phyloP scores from a whole-genome alignment of 2,797 vertebrate genomes.

The Podargus strigoides region DNA sequence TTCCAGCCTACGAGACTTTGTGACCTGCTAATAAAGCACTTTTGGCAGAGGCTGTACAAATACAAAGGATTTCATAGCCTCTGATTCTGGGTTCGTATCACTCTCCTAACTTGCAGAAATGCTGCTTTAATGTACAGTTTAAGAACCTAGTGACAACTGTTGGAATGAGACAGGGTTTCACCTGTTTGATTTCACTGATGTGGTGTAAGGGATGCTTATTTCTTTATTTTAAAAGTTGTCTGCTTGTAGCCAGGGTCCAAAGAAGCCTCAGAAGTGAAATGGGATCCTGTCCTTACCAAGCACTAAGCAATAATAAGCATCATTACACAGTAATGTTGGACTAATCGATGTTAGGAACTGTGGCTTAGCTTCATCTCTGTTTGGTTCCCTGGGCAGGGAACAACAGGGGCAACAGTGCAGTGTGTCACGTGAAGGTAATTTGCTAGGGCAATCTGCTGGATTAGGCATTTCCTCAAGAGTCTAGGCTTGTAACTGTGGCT shows the following conservation, averaged over 20 bases:
- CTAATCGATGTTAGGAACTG: not conserved
- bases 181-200: not conserved
- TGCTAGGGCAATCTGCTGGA: not conserved
- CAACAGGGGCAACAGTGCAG: not conserved
- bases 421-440: not conserved
- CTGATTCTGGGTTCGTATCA: not conserved
- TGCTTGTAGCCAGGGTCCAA: not conserved
- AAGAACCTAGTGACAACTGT: not conserved
- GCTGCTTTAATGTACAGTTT: not conserved
- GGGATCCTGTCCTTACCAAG: not conserved
- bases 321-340: not conserved
- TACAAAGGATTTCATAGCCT: slow-evolving; percentile 34
- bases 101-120: not conserved
- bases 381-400: not conserved
- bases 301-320: not conserved
- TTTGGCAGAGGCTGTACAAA: slow-evolving; percentile 59
- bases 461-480: not conserved
- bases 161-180: not conserved
- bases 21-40: slow-evolving; percentile 63
- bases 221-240: not conserved
- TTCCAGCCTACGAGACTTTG: slow-evolving; percentile 61
- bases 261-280: not conserved
- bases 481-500: not conserved
- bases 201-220: not conserved
- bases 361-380: not conserved